These are phyloP conservation scores for Halictus rubicundus DNA, from an alignment of 1,140 invertebrate species.

Conservation along the genomic window DNA sequence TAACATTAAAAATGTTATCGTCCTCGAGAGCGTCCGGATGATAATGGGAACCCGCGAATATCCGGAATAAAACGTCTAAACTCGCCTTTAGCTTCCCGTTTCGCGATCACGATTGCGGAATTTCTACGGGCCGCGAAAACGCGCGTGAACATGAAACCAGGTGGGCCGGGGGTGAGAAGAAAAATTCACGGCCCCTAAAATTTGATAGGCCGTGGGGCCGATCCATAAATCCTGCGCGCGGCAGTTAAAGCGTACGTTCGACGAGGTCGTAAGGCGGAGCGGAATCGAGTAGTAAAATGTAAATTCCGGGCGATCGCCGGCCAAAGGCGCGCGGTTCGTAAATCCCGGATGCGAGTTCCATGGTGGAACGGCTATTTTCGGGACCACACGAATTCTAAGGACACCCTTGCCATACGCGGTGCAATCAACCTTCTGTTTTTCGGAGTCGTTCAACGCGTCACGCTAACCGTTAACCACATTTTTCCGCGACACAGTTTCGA, in stretches of 20 bases:
- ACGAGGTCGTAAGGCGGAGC: slow-evolving; percentile 14
- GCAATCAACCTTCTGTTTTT: neutral
- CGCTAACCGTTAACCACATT: too few relatives aligned
- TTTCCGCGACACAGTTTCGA: too few relatives aligned
- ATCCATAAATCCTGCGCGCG: neutral
- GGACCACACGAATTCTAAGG: neutral
- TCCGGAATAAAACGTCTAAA: too few relatives aligned
- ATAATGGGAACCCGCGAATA: too few relatives aligned
- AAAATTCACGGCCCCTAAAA: slow-evolving; percentile 9
- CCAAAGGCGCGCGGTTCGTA: neutral
- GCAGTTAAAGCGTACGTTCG: slow-evolving; percentile 10
- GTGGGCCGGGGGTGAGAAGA: too few relatives aligned
- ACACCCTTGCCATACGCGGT: neutral
- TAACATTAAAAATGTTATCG: too few relatives aligned
- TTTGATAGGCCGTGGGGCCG: slow-evolving; percentile 5
- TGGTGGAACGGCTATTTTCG: neutral
- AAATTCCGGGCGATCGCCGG: neutral
- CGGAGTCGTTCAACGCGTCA: too few relatives aligned
- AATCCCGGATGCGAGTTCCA: neutral
- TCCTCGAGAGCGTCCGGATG: too few relatives aligned
- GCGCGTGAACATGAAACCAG: neutral
- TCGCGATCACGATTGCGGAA: neutral
- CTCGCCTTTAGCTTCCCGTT: too few relatives aligned
- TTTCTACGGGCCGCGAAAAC: neutral
- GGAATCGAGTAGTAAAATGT: slow-evolving; percentile 32